Conservation (phyloP, 2,888 invertebrate species). For the Cheilosia pagana region DNA sequence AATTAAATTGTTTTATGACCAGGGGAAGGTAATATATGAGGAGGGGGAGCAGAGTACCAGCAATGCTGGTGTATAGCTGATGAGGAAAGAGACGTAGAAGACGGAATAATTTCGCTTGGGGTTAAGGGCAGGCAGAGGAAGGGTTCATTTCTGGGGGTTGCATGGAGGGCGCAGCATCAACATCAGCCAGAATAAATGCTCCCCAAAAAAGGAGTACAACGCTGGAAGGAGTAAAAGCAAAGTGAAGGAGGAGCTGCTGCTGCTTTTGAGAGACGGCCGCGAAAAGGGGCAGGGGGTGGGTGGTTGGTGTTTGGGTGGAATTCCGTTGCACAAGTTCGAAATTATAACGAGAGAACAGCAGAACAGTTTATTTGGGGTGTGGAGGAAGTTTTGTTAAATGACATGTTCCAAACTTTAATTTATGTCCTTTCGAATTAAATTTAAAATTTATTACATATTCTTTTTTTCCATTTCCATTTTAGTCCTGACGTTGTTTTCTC, state of each 20-base stretch:
- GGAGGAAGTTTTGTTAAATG: slow-evolving; percentile 81
- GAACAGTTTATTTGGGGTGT: slow-evolving; percentile 37
- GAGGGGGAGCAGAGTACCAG: slow-evolving; percentile 30
- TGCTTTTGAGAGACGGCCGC: slow-evolving; percentile 27
- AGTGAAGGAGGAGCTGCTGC: slow-evolving; percentile 51
- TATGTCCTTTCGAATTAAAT: slow-evolving; percentile 84
- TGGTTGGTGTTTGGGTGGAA: slow-evolving; percentile 50
- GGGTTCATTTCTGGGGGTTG: slow-evolving; percentile 40
- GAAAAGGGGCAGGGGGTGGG: background rate
- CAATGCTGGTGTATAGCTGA: slow-evolving; percentile 12
- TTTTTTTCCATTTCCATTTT: background rate
- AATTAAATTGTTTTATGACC: slow-evolving; percentile 72
- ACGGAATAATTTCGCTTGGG: slow-evolving; percentile 72
- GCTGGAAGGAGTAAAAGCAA: slow-evolving; percentile 63
- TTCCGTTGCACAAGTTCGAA: slow-evolving; percentile 69
- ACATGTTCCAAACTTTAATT: slow-evolving; percentile 83
- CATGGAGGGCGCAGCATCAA: slow-evolving; percentile 60
- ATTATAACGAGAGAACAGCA: slow-evolving; percentile 60
- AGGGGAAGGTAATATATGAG: slow-evolving; percentile 73
- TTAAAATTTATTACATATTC: slow-evolving; percentile 81
- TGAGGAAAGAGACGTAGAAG: slow-evolving; percentile 55
- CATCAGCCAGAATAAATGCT: slow-evolving; percentile 70
- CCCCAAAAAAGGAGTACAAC: slow-evolving; percentile 60
- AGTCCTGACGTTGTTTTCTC: slow-evolving; percentile 3
- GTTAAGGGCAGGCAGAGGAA: slow-evolving; percentile 68